Evolutionary conservation across 2,888 invertebrate genomes (phyloP).

Genomic region (Luperina testacea): DNA sequence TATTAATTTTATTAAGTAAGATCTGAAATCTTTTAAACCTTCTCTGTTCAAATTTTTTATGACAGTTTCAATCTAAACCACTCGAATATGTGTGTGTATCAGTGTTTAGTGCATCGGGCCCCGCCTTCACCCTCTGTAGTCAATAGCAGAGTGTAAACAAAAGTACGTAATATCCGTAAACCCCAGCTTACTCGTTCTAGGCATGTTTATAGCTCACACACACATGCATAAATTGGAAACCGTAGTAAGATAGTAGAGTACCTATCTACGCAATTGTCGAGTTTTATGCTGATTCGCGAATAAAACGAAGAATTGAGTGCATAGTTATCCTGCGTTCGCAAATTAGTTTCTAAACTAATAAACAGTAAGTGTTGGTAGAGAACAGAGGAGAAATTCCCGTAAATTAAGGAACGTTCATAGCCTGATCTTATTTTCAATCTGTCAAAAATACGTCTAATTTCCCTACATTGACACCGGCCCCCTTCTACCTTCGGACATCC

Average conservation of each 20-base stretch:
- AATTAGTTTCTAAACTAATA: neutral
- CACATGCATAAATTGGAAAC: neutral
- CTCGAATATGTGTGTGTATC: neutral
- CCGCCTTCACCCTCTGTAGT: neutral
- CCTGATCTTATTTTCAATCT: too few species aligned
- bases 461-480: too few species aligned
- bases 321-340: neutral
- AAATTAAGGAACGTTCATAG: too few species aligned
- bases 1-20: neutral
- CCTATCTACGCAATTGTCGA: neutral
- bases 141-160: conserved; percentile 31
- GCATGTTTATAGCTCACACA: conserved; percentile 32
- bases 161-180: conserved; percentile 46
- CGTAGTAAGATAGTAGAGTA: neutral
- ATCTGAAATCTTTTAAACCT: neutral
- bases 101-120: neutral
- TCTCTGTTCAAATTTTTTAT: neutral
- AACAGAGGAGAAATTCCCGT: neutral
- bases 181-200: neutral
- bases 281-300: neutral
- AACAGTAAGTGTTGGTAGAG: neutral
- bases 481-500: too few species aligned
- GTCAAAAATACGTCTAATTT: neutral
- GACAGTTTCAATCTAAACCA: conserved; percentile 5
- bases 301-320: neutral